Conservation (phyloP, 2,113 vertebrate species). For the Panthera leo region DNA sequence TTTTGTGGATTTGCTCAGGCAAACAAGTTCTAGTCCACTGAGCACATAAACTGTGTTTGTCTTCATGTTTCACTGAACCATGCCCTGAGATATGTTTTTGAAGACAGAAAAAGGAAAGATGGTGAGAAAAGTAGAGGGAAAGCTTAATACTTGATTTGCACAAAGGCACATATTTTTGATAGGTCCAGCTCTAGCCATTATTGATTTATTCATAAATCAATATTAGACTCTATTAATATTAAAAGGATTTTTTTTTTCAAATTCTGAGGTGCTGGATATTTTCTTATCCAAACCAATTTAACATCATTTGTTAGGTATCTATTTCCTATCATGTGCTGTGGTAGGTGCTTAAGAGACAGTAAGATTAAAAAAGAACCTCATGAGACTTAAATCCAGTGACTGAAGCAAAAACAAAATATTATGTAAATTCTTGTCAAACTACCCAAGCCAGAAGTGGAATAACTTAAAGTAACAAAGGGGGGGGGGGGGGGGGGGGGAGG, state of each 20-base stretch:
- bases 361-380: neutral
- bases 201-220: neutral
- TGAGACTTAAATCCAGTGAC: neutral
- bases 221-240: neutral
- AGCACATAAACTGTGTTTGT: neutral
- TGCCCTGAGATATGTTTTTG: neutral
- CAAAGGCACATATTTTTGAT: neutral
- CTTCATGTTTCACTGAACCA: constrained; percentile 49
- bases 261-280: neutral
- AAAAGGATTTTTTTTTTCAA: neutral
- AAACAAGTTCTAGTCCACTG: constrained; percentile 59
- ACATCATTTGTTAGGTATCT: neutral
- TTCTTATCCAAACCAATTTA: constrained; percentile 27
- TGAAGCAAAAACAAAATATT: constrained; percentile 25
- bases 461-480: neutral
- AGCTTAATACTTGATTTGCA: neutral
- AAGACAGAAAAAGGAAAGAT: neutral
- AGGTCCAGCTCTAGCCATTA: neutral
- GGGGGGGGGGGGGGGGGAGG: fast-evolving
- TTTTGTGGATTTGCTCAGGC: constrained; percentile 16
- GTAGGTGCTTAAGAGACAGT: neutral
- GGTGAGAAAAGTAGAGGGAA: neutral
- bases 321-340: neutral
- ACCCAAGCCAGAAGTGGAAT: neutral
- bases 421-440: neutral